These are phyloP conservation scores for Drosophila borborema DNA, from an alignment of 2,888 invertebrate genomes.

Conservation along the genomic window DNA sequence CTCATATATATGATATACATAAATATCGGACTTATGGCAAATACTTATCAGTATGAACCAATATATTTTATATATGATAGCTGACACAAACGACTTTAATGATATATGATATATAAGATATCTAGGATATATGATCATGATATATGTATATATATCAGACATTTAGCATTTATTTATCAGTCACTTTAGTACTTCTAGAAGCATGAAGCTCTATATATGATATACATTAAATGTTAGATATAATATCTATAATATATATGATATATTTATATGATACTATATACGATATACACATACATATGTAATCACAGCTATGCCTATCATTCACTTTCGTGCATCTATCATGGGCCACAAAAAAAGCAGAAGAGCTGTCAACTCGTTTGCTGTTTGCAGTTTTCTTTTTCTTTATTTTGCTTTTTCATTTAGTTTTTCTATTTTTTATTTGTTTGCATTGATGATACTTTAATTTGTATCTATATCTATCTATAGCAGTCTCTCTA, in stretches of 20 bases:
- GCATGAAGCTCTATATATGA: not conserved
- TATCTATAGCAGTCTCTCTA: constrained; percentile 19
- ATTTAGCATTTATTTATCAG: too few species aligned
- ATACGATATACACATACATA: not conserved
- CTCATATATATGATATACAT: too few species aligned
- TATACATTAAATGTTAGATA: not conserved
- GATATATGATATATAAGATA: not conserved
- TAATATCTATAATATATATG: not conserved
- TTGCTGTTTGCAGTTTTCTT: constrained; percentile 12
- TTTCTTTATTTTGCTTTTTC: constrained; percentile 1
- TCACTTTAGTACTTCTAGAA: too few species aligned
- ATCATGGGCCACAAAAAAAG: constrained; percentile 5
- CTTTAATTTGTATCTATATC: constrained; percentile 43
- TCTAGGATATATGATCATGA: not conserved
- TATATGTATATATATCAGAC: too few species aligned
- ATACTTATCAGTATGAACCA: too few species aligned
- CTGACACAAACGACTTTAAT: too few species aligned
- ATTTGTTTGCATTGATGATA: constrained; percentile 45
- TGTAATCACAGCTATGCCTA: not conserved
- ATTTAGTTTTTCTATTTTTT: constrained; percentile 6
- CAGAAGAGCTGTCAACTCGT: constrained; percentile 22
- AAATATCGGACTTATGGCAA: too few species aligned
- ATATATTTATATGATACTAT: not conserved
- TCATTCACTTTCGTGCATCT: constrained; percentile 2
- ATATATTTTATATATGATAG: too few species aligned